These are phyloP conservation scores for Mythimna lalbum DNA, from an alignment of 2,888 invertebrate genomes.

Conservation along the genomic window DNA sequence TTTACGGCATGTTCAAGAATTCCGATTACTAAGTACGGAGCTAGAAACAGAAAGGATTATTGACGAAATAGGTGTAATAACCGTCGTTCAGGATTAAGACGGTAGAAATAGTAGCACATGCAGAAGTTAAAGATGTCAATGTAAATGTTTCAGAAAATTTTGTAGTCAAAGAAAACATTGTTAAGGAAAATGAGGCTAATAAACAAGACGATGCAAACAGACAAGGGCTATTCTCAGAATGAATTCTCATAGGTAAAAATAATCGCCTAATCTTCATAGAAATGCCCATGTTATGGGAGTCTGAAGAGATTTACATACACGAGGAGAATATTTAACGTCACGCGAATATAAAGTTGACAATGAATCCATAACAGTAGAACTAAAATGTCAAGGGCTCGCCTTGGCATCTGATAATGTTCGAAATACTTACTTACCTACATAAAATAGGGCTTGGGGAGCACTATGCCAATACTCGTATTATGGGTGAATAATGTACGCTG, in stretches of 20 bases:
- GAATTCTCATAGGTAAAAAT: slow-evolving; percentile 12
- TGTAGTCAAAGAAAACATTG: slow-evolving; percentile 10
- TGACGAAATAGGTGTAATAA: slow-evolving; percentile 38
- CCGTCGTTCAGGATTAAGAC: slow-evolving; percentile 36
- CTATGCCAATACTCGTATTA: slow-evolving; percentile 27
- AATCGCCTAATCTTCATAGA: slow-evolving; percentile 33
- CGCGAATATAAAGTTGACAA: slow-evolving; percentile 50
- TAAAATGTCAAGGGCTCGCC: slow-evolving; percentile 54
- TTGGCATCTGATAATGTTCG: slow-evolving; percentile 57
- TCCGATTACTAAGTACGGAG: slow-evolving; percentile 39
- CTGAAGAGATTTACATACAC: slow-evolving; percentile 35
- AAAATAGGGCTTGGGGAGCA: slow-evolving; percentile 32
- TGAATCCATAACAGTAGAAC: slow-evolving; percentile 15
- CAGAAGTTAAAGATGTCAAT: slow-evolving; percentile 7
- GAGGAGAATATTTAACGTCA: slow-evolving; percentile 24
- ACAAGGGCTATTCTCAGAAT: slow-evolving; percentile 25
- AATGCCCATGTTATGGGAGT: slow-evolving; percentile 14
- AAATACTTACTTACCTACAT: slow-evolving; percentile 38
- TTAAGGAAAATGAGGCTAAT: slow-evolving; percentile 14
- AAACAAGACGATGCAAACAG: slow-evolving; percentile 12
- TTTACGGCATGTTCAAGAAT: slow-evolving; percentile 53
- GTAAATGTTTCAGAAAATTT: slow-evolving; percentile 22
- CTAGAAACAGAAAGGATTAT: slow-evolving; percentile 54
- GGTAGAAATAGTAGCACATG: slow-evolving; percentile 16
- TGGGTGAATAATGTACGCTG: slow-evolving; percentile 8